A percentile compares a stretch with the other conserved stretches of the same genome.
These are phyloP conservation scores for Dinomys branickii DNA, from an alignment of 2,113 vertebrate species.

Conservation along the genomic window DNA sequence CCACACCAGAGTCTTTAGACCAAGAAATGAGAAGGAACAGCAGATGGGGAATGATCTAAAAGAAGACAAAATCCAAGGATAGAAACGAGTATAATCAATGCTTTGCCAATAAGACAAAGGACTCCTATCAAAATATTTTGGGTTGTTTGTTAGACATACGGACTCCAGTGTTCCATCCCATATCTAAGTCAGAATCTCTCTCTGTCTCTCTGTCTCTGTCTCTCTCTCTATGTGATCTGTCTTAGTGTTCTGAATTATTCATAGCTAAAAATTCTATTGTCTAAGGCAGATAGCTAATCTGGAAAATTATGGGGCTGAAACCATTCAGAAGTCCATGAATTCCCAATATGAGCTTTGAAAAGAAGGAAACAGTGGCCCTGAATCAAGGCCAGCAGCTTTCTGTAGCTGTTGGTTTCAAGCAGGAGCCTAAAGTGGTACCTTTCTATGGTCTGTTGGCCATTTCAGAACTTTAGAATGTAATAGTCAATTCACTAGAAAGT, in stretches of 20 bases:
- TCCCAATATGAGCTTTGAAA: not conserved
- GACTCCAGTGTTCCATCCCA: not conserved
- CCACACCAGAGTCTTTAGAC: not conserved
- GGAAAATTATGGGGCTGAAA: not conserved
- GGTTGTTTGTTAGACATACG: not conserved
- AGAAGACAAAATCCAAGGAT: not conserved
- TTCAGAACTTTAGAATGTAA: too few relatives aligned
- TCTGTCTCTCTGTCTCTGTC: not conserved
- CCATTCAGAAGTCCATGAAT: not conserved
- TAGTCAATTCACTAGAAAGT: too few relatives aligned
- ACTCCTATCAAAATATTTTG: not conserved
- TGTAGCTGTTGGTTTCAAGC: too few relatives aligned
- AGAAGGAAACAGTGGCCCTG: too few relatives aligned
- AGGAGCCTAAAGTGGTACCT: too few relatives aligned
- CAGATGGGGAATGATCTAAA: not conserved
- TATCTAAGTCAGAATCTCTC: not conserved
- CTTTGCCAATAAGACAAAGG: not conserved
- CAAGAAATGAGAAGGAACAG: not conserved
- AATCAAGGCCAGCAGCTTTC: too few relatives aligned
- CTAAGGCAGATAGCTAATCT: not conserved
- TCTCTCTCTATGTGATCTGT: not conserved
- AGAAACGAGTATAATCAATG: not conserved
- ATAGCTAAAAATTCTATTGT: not conserved
- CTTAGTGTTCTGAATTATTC: not conserved
- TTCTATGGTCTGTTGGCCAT: too few relatives aligned